Conservation (phyloP, 1,140 invertebrate species). For the Venustaconcha ellipsiformis region DNA sequence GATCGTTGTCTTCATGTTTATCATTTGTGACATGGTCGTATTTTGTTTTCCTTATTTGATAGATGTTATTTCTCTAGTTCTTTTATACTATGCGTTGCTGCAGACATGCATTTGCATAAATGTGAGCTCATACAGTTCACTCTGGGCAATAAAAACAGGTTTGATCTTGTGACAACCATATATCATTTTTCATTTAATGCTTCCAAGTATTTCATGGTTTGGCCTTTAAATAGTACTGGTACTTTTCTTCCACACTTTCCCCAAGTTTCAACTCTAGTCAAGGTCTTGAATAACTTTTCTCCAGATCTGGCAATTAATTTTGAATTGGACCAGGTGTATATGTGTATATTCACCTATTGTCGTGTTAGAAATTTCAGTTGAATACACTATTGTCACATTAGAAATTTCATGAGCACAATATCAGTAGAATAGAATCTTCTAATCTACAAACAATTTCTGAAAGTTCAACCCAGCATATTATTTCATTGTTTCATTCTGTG, state of each 20-base stretch:
- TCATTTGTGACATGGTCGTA: slow-evolving; percentile 28
- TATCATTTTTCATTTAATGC: slow-evolving; percentile 9
- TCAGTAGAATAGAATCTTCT: too few relatives aligned
- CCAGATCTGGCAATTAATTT: slow-evolving; percentile 11
- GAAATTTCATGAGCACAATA: too few relatives aligned
- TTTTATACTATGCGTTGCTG: slow-evolving; percentile 8
- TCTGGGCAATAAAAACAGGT: slow-evolving; percentile 33
- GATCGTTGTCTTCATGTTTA: slow-evolving; percentile 39
- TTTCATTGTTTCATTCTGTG: too few relatives aligned
- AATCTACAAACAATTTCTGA: too few relatives aligned
- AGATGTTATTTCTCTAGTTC: slow-evolving; percentile 42
- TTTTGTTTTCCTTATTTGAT: slow-evolving; percentile 54
- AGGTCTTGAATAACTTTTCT: slow-evolving; percentile 7
- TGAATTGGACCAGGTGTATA: background rate
- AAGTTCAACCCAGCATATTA: too few relatives aligned
- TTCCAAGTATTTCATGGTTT: slow-evolving; percentile 3
- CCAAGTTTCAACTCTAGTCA: slow-evolving; percentile 22
- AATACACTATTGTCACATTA: too few relatives aligned
- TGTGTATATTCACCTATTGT: too few relatives aligned
- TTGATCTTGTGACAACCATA: slow-evolving; percentile 5
- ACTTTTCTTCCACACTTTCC: slow-evolving; percentile 30
- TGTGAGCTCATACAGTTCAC: slow-evolving; percentile 1
- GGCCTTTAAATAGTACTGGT: slow-evolving; percentile 9
- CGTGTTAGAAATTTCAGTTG: too few relatives aligned
- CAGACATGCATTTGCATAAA: slow-evolving; percentile 16